phyloP scores from a whole-genome alignment of 37 sponge, comb jelly and placozoan species.

The Amphimedon queenslandica region DNA sequence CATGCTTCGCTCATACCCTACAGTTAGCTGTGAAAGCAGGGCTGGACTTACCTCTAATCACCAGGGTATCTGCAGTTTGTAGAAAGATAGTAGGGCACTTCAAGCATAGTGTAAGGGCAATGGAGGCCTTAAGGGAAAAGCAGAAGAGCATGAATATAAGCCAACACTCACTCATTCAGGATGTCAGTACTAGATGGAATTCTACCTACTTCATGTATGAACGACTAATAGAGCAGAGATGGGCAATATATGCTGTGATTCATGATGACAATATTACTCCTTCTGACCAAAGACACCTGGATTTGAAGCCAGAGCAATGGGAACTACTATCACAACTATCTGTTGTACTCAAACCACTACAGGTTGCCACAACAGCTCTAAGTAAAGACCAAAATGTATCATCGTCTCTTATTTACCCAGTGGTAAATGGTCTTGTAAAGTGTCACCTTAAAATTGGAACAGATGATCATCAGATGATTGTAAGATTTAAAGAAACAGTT shows the following conservation, averaged over 20 bases:
- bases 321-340: background rate
- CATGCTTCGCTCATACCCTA: constrained; percentile 6
- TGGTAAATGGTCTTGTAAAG: background rate
- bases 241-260: constrained; percentile 13
- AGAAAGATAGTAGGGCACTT: constrained; percentile 1
- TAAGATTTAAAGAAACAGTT: background rate
- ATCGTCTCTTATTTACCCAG: background rate
- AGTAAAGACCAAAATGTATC: constrained; percentile 8
- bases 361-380: constrained; percentile 17
- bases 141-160: background rate
- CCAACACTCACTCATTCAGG: constrained; percentile 9
- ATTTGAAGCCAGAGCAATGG: constrained; percentile 9
- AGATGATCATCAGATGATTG: background rate
- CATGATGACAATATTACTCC: background rate
- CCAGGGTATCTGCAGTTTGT: too few relatives aligned
- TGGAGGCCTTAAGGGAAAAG: background rate
- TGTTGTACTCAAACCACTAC: constrained; percentile 2
- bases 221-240: constrained; percentile 15
- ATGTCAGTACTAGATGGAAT: constrained; percentile 23
- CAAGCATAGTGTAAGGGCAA: constrained; percentile 1
- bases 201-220: constrained; percentile 24
- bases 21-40: constrained; percentile 2
- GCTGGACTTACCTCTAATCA: background rate
- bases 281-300: background rate
- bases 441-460: background rate